These are phyloP conservation scores for Enteromius anoplus DNA, from an alignment of 2,797 vertebrate genomes.

Conservation along the genomic window DNA sequence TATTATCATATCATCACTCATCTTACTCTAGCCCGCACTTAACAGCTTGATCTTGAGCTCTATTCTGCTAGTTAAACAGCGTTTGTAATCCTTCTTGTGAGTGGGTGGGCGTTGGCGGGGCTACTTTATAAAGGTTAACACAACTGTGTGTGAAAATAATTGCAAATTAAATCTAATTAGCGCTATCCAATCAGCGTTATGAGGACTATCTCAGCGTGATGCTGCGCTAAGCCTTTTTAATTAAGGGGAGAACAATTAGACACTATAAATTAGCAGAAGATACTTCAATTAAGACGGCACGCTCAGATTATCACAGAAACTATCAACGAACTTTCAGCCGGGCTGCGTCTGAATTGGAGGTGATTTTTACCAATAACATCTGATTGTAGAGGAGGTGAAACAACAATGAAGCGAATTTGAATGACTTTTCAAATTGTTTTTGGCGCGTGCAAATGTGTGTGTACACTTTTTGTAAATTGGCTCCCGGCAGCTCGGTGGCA, in stretches of 20 bases:
- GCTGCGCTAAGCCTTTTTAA: constrained; percentile 63
- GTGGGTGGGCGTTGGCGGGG: constrained; percentile 64
- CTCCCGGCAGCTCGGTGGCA: constrained; percentile 41
- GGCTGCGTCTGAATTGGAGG: constrained; percentile 6
- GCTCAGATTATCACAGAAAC: constrained; percentile 33
- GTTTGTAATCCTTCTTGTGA: constrained; percentile 65
- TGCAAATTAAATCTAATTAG: constrained; percentile 67
- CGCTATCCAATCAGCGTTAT: constrained; percentile 59
- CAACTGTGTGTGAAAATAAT: constrained; percentile 71
- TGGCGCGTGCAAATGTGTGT: constrained; percentile 12
- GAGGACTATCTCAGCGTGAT: constrained; percentile 58
- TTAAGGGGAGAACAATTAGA: constrained; percentile 64
- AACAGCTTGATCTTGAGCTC: constrained; percentile 16
- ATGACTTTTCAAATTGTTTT: neutral
- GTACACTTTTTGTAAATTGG: constrained; percentile 26
- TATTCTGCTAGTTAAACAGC: constrained; percentile 57
- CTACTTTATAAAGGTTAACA: constrained; percentile 76
- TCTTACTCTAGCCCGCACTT: constrained; percentile 14
- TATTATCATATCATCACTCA: neutral
- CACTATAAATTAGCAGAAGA: constrained; percentile 60
- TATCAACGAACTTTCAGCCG: constrained; percentile 9
- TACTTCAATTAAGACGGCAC: constrained; percentile 44
- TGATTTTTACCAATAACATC: neutral
- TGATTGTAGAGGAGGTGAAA: neutral
- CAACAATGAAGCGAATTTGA: neutral